Evolutionary conservation across 1,140 invertebrate species (phyloP), one percentile per base, ranked within the genome.

Genomic region (Cotesia typhae): DNA sequence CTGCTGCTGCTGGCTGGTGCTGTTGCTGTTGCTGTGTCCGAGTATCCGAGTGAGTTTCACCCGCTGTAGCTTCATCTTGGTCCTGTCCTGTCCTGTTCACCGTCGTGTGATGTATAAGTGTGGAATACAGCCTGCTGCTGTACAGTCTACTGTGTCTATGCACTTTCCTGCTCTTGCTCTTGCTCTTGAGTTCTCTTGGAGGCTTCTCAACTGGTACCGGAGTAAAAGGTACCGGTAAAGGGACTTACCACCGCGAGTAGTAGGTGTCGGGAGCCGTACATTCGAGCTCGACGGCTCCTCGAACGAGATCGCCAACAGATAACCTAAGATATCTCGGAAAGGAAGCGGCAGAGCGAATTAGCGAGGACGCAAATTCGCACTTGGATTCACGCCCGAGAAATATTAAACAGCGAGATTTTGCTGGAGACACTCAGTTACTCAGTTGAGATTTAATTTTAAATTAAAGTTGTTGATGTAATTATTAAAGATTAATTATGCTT

Each of bases 281-380:
- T 52, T 52, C 38, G 38, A 66, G n/a, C 47, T 14, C 38, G 14
- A 14, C 36, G 35, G 17, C 47, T 14, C 36, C 47, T 47, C 37
- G 38, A 51, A 52, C 17, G 47, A 66, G 64, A 66, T 66, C 64
- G 47, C 20, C 10, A 10, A 1, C 38, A 35, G 66, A 67, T 67
- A 67, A 67, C 14, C n/a, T 7, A 37, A 67, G 66, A 67, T 67
- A 55, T 67, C 66, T 51, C 36, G 28, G 7, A 4, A 9, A 38
- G 47, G 37, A 20, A 10, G 63, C 63, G 63, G 53, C 47, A 61
- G 20, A 71, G 60, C 69, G 69, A 71, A 71, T 71, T 71, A 71
- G 69, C 69, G 36, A 67, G 17, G 38, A 71, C 60, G 69, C 69
- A 71, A 71, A 71, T 71, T 71, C 69, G 61, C 69, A 61, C 69